Evolutionary conservation across 2,113 vertebrate genomes (phyloP).

Genomic region (Furnarius figulus): DNA sequence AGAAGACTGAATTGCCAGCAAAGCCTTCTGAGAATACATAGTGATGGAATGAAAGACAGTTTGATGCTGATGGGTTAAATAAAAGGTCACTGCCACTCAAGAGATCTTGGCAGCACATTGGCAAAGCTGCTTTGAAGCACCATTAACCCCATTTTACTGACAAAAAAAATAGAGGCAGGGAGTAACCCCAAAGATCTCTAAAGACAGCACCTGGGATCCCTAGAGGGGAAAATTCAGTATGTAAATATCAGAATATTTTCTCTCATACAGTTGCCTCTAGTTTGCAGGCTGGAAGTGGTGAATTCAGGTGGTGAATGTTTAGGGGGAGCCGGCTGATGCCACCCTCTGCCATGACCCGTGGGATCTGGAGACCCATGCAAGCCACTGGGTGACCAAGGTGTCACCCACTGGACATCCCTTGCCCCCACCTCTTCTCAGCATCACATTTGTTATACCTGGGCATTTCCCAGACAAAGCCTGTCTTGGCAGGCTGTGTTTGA

Average conservation of each 20-base stretch:
- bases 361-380: background rate
- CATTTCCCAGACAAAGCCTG: background rate
- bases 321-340: background rate
- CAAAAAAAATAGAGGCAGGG: background rate
- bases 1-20: background rate
- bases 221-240: background rate
- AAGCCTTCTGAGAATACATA: background rate
- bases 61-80: constrained; percentile 53
- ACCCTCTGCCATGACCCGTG: background rate
- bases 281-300: background rate
- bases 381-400: background rate
- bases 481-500: background rate
- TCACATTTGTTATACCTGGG: accelerated
- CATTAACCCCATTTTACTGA: constrained; percentile 24
- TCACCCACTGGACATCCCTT: background rate
- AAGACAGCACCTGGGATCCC: background rate
- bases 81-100: constrained; percentile 43
- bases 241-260: background rate
- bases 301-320: background rate
- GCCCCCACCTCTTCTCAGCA: accelerated
- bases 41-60: constrained; percentile 62
- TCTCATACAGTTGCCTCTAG: background rate
- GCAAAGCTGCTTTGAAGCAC: background rate
- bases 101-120: background rate
- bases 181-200: background rate